Percentiles rank a stretch among this genome's conserved stretches.
Evolutionary conservation across 2,113 vertebrate genomes (phyloP).

Genomic region (Mastomys coucha): DNA sequence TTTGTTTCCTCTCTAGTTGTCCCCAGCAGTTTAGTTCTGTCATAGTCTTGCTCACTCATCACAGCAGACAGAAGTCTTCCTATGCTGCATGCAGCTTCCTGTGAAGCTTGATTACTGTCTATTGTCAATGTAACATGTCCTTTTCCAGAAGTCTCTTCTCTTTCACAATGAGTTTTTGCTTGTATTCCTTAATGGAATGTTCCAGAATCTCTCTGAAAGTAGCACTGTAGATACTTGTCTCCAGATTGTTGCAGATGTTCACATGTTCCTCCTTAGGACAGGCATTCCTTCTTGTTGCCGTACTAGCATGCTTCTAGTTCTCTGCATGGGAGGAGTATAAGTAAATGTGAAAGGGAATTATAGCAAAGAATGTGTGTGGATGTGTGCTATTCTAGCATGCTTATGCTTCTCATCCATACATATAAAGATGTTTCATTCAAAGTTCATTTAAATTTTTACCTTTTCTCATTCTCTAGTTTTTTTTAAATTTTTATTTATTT

Average conservation of each 20-base stretch:
- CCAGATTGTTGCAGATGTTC: neutral
- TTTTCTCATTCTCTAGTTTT: conserved; percentile 45
- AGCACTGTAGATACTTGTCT: neutral
- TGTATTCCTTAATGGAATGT: conserved; percentile 34
- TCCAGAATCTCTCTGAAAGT: conserved; percentile 28
- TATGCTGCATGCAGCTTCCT: neutral
- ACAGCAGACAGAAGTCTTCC: neutral
- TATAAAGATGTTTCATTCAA: conserved; percentile 18
- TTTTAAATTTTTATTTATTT: too few species aligned
- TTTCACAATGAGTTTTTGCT: neutral
- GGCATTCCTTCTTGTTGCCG: neutral
- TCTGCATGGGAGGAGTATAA: neutral
- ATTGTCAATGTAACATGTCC: neutral
- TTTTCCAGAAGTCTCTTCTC: neutral
- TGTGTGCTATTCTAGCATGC: neutral
- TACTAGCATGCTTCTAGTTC: neutral
- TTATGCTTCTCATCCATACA: neutral
- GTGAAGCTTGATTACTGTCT: neutral
- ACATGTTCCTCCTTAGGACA: neutral
- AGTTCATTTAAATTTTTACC: neutral
- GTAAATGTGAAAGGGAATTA: neutral
- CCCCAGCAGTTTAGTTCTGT: neutral
- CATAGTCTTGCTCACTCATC: neutral
- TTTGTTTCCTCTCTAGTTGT: neutral
- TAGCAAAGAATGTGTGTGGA: neutral